Percentiles rank a stretch among this genome's conserved stretches.
Conservation (phyloP, 37 sponge, comb jelly and placozoan species). For the Halichondria panicea region DNA sequence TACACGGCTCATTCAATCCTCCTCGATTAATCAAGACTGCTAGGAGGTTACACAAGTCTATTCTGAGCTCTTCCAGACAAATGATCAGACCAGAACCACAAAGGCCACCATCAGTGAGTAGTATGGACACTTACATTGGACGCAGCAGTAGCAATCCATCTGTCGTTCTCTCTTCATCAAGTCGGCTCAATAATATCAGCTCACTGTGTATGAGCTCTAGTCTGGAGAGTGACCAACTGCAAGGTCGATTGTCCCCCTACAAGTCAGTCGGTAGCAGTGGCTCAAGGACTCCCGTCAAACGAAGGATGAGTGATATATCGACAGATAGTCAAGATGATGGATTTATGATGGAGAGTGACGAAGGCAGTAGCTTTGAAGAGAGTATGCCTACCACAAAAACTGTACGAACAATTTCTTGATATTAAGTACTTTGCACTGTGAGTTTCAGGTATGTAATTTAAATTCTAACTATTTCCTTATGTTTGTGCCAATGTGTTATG, state of each 20-base stretch:
- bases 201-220: no score
- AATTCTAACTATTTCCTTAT: no score
- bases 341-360: slow-evolving; percentile 28
- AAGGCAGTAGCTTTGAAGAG: neutral
- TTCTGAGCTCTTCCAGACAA: neutral
- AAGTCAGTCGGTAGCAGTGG: slow-evolving; percentile 1
- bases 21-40: neutral
- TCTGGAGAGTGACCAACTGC: no score
- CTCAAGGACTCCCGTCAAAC: neutral
- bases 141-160: no score
- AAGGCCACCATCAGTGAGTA: neutral
- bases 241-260: no score
- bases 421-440: neutral
- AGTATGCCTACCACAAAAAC: neutral
- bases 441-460: no score
- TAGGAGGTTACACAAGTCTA: neutral
- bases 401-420: neutral
- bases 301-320: slow-evolving; percentile 26
- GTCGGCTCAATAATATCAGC: no score
- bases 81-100: neutral
- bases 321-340: slow-evolving; percentile 23
- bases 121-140: no score
- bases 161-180: no score
- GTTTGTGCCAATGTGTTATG: no score
- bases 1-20: neutral